phyloP scores from a whole-genome alignment of 2,888 invertebrate species.

The Cephus nigrinus region DNA sequence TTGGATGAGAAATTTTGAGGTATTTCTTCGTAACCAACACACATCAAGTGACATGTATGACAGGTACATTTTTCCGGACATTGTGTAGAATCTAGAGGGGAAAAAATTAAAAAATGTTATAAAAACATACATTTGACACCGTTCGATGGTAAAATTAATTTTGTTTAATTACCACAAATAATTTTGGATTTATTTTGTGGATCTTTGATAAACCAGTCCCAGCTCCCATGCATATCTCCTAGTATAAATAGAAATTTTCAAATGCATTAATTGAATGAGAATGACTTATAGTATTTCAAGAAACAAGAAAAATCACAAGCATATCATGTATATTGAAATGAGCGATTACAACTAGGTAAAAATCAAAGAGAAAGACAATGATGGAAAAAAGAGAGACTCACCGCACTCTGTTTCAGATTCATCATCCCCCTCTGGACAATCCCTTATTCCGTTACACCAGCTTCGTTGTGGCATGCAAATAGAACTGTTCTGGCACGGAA shows the following conservation, averaged over 20 bases:
- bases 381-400: constrained; percentile 43
- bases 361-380: background rate
- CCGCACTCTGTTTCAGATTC: constrained; percentile 58
- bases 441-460: constrained; percentile 68
- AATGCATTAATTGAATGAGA: background rate
- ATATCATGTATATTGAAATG: background rate
- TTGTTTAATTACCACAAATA: constrained; percentile 12
- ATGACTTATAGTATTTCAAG: background rate
- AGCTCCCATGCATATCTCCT: constrained; percentile 55
- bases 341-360: background rate
- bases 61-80: constrained; percentile 41
- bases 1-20: constrained; percentile 51
- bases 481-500: constrained; percentile 68
- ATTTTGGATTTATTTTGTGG: constrained; percentile 1
- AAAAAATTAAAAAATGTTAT: constrained; percentile 5
- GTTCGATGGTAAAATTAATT: background rate
- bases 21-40: constrained; percentile 46
- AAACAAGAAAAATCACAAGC: background rate
- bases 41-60: constrained; percentile 43
- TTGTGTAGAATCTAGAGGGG: constrained; percentile 38
- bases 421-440: constrained; percentile 67
- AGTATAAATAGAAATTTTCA: background rate
- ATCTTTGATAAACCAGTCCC: constrained; percentile 43
- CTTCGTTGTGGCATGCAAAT: constrained; percentile 69
- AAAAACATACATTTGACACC: background rate